Base-by-base conservation (phyloP, 2,113 vertebrate species). In the Leptocoma aspasia region DNA sequence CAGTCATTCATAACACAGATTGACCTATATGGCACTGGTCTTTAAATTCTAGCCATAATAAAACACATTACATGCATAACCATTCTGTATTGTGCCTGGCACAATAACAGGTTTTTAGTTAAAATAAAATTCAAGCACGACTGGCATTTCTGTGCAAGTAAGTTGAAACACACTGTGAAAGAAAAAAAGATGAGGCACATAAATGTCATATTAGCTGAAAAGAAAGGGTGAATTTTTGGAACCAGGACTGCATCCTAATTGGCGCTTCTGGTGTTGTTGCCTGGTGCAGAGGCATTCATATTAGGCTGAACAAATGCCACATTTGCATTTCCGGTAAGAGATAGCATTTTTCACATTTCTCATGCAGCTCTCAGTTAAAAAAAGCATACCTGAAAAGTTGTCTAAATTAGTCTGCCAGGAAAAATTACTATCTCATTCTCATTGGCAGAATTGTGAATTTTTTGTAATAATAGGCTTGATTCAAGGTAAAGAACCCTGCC, bases 261-360 rank as follows among this genome's bases (percentile, higher is more conserved):
- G 96, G 94, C 92, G 97, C 89, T 97, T 97, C 96, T 97, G 92
- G 89, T 97, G 94, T 60, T 94, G 95, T 97, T 97, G 96, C 94
- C 95, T 95, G 75, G 97, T 96, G 96, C 95, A 92, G 91, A 95
- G 92, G 94, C 95, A 97, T 97, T 97, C 96, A 85, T 93, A 96
- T 97, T 96, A 97, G 97, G 96, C 96, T 97, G 96, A 98, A 98
- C 97, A 98, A 98, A 98, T 98, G 98, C 97, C 98, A 98, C 97
- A 98, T 98, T 98, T 98, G 97, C 98, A 98, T 98, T 98, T 98
- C 96, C 8, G 86, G 97, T 98, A 97, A 98, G 92, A 94, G 68
- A 92, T 94, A 95, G 92, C 91, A 94, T 97, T 98, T 97, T 97
- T 95, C 60, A 69, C 60, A 76, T 95, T 96, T 95, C 92, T 97